Evolutionary conservation across 1,140 invertebrate genomes (phyloP).

Genomic region (Pantala flavescens): DNA sequence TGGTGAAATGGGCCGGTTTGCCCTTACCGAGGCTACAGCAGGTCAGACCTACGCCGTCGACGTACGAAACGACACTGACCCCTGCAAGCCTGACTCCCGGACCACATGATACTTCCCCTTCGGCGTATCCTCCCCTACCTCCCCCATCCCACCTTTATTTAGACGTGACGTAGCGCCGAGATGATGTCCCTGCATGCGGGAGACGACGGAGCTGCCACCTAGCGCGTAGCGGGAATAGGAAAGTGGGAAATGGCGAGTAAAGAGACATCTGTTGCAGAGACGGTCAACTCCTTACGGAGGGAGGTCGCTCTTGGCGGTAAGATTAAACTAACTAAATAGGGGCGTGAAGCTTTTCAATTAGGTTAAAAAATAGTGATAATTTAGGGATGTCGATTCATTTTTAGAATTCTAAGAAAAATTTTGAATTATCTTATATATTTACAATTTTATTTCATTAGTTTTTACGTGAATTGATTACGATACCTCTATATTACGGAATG

Average conservation of each 20-base stretch:
- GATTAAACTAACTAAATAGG: too few species aligned
- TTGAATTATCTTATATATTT: too few species aligned
- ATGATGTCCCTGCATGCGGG: neutral
- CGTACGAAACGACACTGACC: neutral
- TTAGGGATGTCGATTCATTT: too few species aligned
- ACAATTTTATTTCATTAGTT: too few species aligned
- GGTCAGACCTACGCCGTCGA: neutral
- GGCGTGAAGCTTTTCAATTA: too few species aligned
- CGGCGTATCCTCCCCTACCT: neutral
- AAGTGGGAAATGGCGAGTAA: neutral
- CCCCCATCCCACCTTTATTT: neutral
- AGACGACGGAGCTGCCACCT: neutral
- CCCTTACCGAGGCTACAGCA: neutral
- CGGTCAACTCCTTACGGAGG: too few species aligned
- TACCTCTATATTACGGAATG: too few species aligned
- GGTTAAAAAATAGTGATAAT: too few species aligned
- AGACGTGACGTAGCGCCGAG: neutral
- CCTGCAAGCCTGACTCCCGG: neutral
- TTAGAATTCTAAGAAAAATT: too few species aligned
- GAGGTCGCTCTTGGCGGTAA: too few species aligned
- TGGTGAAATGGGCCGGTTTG: neutral
- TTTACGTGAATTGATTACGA: too few species aligned
- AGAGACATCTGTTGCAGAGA: neutral
- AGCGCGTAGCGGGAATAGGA: neutral
- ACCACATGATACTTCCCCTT: neutral